Base-by-base conservation (phyloP, 2,113 vertebrate species). In the Oncorhynchus masou region DNA sequence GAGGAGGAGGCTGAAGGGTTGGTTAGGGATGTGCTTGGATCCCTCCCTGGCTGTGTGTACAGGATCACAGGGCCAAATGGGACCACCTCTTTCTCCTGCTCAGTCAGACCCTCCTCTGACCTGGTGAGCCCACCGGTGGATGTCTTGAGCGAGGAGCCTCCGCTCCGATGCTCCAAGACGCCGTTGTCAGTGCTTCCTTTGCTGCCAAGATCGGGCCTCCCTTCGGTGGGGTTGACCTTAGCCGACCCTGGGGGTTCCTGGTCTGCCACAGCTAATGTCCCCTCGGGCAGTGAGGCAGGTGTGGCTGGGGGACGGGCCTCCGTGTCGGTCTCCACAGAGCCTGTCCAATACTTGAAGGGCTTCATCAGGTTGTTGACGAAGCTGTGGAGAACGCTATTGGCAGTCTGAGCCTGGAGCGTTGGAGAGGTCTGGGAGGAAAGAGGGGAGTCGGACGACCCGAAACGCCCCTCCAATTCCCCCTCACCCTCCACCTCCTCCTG, bases 321-420 rank as follows among this genome's bases (percentile, higher is more conserved):
- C 29, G 74, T 68, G 2, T 51, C 65, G 3, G 68, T 51, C 39
- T 83, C 73, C 15, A 77, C 75, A 2, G 64, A 79, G 3, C 83
- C 80, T 1, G 85, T 84, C 91, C 84, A 91, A 79, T 90, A 90
- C 51, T 81, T 91, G 62, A 91, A 93, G 3, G 93, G 92, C 68
- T 48, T 93, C 89, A 94, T 90, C 27, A 94, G 86, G 70, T 90
- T 88, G 70, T 91, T 85, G 3, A 94, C 88, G 82, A 94, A 86
- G 72, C 91, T 88, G n/a, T 88, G 82, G 68, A 94, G 78, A 45
- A 94, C 77, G 27, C 83, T 87, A 77, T 90, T 91, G 39, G 81
- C 86, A 22, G 86, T 84, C 68, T 90, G 88, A 68, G 83, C 24
- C 68, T 92, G 83, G 0, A 82, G 86, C 2, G 85, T 89, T 13